Percentiles rank a stretch among this genome's conserved stretches.
These are phyloP conservation scores for Cheilosia vernalis DNA, from an alignment of 2,888 invertebrate species.

Conservation along the genomic window DNA sequence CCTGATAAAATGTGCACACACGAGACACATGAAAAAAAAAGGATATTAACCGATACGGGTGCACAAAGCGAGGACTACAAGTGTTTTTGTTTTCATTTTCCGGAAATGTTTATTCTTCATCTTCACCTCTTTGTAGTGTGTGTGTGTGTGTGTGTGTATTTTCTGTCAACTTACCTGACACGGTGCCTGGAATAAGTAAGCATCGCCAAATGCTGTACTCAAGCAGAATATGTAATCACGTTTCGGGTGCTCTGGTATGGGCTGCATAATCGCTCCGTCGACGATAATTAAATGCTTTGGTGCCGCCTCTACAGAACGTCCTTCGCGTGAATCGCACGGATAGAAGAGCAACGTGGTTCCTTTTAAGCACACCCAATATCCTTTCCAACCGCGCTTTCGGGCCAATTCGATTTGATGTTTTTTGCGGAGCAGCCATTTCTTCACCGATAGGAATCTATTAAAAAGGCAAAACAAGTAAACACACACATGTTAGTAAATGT, in stretches of 20 bases:
- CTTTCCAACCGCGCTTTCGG: slow-evolving; percentile 98
- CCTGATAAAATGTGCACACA: slow-evolving; percentile 22
- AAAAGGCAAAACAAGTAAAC: slow-evolving; percentile 46
- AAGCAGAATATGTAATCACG: slow-evolving; percentile 98
- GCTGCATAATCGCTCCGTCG: slow-evolving; percentile 98
- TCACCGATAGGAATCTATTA: slow-evolving; percentile 96
- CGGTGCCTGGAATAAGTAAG: slow-evolving; percentile 97
- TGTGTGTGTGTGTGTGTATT: slow-evolving; percentile 18
- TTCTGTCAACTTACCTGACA: slow-evolving; percentile 86
- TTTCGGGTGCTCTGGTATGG: slow-evolving; percentile 99
- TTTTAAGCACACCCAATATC: slow-evolving; percentile 99
- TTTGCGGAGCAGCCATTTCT: slow-evolving; percentile 98
- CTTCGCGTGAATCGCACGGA: slow-evolving; percentile 96
- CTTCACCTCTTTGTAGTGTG: slow-evolving; percentile 24
- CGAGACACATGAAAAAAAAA: slow-evolving; percentile 9
- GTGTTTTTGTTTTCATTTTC: slow-evolving; percentile 58
- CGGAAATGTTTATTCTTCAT: slow-evolving; percentile 68
- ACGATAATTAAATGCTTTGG: slow-evolving; percentile 98
- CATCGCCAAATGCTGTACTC: slow-evolving; percentile 98
- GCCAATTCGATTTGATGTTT: slow-evolving; percentile 98
- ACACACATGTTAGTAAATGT: slow-evolving; percentile 35
- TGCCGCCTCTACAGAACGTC: slow-evolving; percentile 94
- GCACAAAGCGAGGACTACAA: background rate
- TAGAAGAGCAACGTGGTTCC: slow-evolving; percentile 98
- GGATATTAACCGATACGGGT: slow-evolving; percentile 63